Evolutionary conservation across 37 sponge, comb jelly and placozoan species (phyloP).

Genomic region (Chondrilla cf. caribensis): DNA sequence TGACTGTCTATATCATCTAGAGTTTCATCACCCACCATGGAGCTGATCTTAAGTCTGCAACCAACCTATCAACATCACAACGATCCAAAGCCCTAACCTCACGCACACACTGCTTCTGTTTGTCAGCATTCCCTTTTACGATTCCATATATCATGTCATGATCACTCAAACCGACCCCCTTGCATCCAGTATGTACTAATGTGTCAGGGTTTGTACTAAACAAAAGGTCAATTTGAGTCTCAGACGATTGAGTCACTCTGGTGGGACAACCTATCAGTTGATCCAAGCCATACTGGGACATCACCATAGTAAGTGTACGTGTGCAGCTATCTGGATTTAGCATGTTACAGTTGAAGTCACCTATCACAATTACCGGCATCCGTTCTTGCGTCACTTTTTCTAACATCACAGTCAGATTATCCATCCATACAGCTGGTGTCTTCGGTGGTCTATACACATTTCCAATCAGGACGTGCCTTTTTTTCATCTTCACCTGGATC

Average conservation of each 20-base stretch:
- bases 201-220: not conserved
- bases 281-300: conserved; percentile 6
- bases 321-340: not conserved
- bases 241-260: conserved; percentile 20
- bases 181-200: not conserved
- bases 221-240: conserved; percentile 21
- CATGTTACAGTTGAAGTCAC: conserved; percentile 31
- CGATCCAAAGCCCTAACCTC: not conserved
- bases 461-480: not conserved
- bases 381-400: not conserved
- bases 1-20: conserved; percentile 33
- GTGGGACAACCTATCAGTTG: conserved; percentile 29
- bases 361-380: conserved; percentile 4
- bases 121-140: not conserved
- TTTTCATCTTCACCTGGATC: conserved; percentile 25
- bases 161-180: conserved; percentile 16
- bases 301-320: not conserved
- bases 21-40: conserved; percentile 30
- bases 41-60: not conserved
- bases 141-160: conserved; percentile 17
- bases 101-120: not conserved
- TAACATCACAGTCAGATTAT: not conserved
- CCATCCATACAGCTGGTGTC: conserved; percentile 5
- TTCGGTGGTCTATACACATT: conserved; percentile 31
- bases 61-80: conserved; percentile 20